Conservation (phyloP, 2,113 vertebrate genomes). For the Willisornis vidua region DNA sequence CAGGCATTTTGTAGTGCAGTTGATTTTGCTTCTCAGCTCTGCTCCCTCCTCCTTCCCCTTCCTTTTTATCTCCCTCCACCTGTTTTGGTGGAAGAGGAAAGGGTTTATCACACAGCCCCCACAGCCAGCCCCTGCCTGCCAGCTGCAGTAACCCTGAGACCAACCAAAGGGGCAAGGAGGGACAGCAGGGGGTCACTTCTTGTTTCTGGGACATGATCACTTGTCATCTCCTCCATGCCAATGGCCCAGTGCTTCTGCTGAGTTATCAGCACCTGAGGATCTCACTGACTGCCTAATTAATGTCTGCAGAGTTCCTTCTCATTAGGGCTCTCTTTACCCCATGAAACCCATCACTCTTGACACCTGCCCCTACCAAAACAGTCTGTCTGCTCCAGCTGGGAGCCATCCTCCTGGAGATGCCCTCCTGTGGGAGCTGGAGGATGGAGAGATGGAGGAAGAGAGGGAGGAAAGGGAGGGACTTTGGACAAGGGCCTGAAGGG, state of each 20-base stretch:
- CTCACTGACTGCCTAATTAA: not conserved
- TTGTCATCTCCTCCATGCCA: not conserved
- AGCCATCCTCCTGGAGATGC: not conserved
- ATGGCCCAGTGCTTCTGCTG: not conserved
- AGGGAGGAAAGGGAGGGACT: not conserved
- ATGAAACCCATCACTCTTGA: not conserved
- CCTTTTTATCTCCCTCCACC: not conserved
- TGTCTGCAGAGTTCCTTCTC: not conserved
- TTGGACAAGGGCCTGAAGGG: not conserved
- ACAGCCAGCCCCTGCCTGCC: not conserved
- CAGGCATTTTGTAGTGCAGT: not conserved
- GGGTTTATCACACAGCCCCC: not conserved
- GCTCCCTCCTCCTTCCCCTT: not conserved
- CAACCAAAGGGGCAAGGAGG: not conserved
- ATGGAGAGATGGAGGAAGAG: not conserved
- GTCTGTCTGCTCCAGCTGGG: not conserved
- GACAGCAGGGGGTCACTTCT: fast-evolving
- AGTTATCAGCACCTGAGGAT: slow-evolving; percentile 11
- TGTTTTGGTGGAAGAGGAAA: not conserved
- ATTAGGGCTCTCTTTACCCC: not conserved
- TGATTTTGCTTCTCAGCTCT: not conserved
- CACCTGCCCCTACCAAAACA: not conserved
- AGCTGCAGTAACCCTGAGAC: not conserved
- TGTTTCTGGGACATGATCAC: not conserved
- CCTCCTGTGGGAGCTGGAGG: not conserved